These are phyloP conservation scores for Donacobius atricapilla DNA, from an alignment of 2,113 vertebrate species.

Conservation along the genomic window DNA sequence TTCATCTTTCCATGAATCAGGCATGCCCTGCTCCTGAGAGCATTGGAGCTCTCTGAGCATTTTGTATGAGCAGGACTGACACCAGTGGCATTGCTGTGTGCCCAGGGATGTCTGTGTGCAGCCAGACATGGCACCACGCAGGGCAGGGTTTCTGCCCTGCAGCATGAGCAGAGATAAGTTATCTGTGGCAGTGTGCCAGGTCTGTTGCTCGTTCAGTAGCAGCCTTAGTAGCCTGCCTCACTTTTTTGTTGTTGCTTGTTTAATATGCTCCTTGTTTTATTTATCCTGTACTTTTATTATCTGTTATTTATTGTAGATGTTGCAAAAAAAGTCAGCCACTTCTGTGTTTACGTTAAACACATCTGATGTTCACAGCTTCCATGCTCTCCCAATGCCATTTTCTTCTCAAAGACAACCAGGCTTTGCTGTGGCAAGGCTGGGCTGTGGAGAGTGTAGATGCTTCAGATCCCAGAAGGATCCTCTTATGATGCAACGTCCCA, in stretches of 20 bases:
- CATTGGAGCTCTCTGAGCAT: fast-evolving
- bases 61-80: neutral
- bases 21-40: neutral
- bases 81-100: neutral
- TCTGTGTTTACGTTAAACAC: neutral
- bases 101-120: neutral
- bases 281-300: neutral
- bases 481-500: neutral
- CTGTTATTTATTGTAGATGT: neutral
- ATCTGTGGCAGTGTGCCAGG: neutral
- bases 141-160: neutral
- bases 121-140: neutral
- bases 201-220: neutral
- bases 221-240: neutral
- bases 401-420: neutral
- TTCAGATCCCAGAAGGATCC: neutral
- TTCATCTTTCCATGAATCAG: fast-evolving
- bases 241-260: neutral
- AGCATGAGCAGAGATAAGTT: neutral
- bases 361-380: neutral
- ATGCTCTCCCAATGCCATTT: neutral
- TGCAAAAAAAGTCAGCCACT: neutral
- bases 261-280: neutral
- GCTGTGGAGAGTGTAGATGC: neutral
- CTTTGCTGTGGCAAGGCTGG: neutral